Evolutionary conservation across 2,797 vertebrate genomes (phyloP).

Genomic region (Acanthiza pusilla): DNA sequence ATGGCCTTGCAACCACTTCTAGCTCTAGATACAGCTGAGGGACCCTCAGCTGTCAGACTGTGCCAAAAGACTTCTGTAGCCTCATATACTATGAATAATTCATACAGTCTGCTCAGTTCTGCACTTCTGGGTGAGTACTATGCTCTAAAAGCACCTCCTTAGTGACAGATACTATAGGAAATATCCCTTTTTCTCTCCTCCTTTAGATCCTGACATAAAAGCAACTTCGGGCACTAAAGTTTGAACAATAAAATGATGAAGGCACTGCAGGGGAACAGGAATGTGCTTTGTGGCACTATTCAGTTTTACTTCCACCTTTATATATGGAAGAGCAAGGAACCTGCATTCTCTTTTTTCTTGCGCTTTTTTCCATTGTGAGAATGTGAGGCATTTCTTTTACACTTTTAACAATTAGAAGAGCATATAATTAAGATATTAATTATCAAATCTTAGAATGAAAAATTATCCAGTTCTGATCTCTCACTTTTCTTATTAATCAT

Average conservation of each 20-base stretch:
- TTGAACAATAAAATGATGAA: not conserved
- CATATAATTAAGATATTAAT: not conserved
- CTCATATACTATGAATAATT: not conserved
- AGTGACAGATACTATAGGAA: not conserved
- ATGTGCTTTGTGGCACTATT: not conserved
- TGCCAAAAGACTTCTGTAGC: not conserved
- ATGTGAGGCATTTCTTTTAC: not conserved
- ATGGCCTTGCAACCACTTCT: not conserved
- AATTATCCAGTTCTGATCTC: not conserved
- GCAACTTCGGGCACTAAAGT: not conserved
- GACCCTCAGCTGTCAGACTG: not conserved
- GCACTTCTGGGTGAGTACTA: not conserved
- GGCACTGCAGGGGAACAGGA: not conserved
- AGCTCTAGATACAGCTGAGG: not conserved
- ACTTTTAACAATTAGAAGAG: not conserved
- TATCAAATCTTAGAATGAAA: not conserved
- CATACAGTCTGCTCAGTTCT: not conserved
- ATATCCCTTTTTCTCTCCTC: not conserved
- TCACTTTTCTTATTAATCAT: not conserved
- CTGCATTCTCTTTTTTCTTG: not conserved
- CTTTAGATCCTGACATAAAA: not conserved
- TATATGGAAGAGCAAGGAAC: not conserved
- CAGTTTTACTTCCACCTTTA: not conserved
- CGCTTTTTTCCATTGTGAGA: not conserved
- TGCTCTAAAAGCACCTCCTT: not conserved